A percentile compares a stretch with the other conserved stretches of the same genome.
Conservation (phyloP, 2,797 vertebrate species). For the Eulemur mongoz region DNA sequence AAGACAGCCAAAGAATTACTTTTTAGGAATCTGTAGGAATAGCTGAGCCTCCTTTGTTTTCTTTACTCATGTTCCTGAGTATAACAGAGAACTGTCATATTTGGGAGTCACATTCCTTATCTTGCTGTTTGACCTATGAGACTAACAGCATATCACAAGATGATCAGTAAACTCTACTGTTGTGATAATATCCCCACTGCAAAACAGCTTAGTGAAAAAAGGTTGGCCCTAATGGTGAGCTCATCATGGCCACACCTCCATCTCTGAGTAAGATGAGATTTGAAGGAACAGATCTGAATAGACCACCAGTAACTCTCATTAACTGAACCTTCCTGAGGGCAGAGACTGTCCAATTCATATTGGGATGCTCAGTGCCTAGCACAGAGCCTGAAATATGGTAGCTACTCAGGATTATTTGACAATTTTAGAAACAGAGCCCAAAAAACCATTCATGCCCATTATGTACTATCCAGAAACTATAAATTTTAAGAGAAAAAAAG, state of each 20-base stretch:
- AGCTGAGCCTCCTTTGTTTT: neutral
- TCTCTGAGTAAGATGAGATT: neutral
- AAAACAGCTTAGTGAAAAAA: neutral
- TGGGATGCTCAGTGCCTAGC: neutral
- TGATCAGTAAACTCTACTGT: neutral
- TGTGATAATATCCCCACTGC: neutral
- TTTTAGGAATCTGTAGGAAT: neutral
- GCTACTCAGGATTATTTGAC: neutral
- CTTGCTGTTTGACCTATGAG: neutral
- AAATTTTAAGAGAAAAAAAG: neutral
- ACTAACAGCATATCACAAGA: neutral
- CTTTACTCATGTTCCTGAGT: neutral
- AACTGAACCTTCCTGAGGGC: neutral
- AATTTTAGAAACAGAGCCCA: neutral
- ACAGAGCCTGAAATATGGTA: neutral
- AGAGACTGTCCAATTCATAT: neutral
- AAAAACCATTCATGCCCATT: neutral
- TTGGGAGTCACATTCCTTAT: neutral
- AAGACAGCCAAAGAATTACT: neutral
- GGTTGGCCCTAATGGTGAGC: neutral
- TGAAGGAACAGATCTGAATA: neutral
- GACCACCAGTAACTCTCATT: neutral
- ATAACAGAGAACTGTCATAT: neutral
- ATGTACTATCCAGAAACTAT: neutral
- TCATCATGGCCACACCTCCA: neutral